Base-by-base conservation (phyloP, 2,797 vertebrate species). In the Hyperoplus immaculatus region DNA sequence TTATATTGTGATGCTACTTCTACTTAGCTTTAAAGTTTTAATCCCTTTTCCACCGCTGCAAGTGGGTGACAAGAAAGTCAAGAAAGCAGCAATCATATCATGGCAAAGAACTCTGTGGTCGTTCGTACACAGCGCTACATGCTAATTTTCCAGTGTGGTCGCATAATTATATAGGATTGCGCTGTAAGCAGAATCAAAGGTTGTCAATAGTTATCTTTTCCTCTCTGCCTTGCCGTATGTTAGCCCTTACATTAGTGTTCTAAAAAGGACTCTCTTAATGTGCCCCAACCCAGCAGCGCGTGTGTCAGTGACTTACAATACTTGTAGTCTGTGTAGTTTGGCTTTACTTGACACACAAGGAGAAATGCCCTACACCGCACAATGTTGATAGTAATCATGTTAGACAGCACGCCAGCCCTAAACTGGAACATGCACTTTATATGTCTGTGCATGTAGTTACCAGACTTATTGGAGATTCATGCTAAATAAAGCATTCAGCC, bases 161-260 rank as follows among this genome's bases (percentile, higher is more conserved):
- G 43, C n/a, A 51, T 83, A 73, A 90, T 90, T 88, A 88, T 55
- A 86, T 71, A 65, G 81, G 18, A 78, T 85, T 71, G 18, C 54
- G 47, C 56, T 39, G 78, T 69, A 39, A 56, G 65, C 79, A 76
- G 53, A 88, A 88, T 89, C 84, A 79, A 86, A 80, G 84, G 86
- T 87, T 90, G 87, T 89, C 84, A 81, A 61, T 67, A 61, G 73
- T 75, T 81, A 42, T 85, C 79, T 6, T 68, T 47, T 64, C 18
- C 72, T 53, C 55, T 43, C 39, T 8, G 68, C 58, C 8, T 63
- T 72, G 50, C 49, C 61, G 67, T 72, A 56, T 15, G 36, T 55
- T 46, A 77, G 56, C 70, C 75, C 77, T 69, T n/a, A 67, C 55
- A 87, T 77, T 83, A 72, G 77, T 21, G 61, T 51, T 72, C 47